Base-by-base conservation (phyloP, 2,797 vertebrate species). In the Pseudochaenichthys georgianus region DNA sequence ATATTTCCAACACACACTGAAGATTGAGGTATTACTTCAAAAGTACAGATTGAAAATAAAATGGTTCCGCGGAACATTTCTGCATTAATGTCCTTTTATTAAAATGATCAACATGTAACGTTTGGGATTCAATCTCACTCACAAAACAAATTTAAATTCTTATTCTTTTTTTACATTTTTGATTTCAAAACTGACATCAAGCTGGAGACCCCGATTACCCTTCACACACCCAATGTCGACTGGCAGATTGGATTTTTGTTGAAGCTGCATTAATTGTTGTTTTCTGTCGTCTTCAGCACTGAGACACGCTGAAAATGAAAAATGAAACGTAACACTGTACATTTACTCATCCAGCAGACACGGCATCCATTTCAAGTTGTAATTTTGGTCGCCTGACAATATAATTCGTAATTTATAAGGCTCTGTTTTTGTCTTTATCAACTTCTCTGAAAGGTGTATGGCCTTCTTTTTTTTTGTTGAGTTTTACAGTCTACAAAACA, bases 101-200 rank as follows among this genome's bases (percentile, higher is more conserved):
- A 89, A 91, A 86, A 67, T 77, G 64, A 70, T 58, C 72, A 83
- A 72, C 63, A 68, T 70, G 75, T 72, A 81, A 68, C 60, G 83
- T 86, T 88, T 81, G 88, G 78, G 84, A 91, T 87, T 79, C 70
- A 84, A 71, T 89, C 69, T 70, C 63, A 60, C 47, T 68, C 31
- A 76, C 9, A 11, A 15, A 75, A 72, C 41, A 73, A 43, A 73
- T 78, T 80, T 64, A n/a, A 67, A 62, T 70, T n/a, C n/a, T 0
- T 57, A 21, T 41, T 76, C 57, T 72, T 91, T 83, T 2, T 73
- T 80, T 82, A 75, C 82, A 64, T 71, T 71, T 86, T 81, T 50
- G 45, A 86, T 88, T 84, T 75, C 21, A 21, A 21, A 21, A 21
- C 82, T 83, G 72, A 82, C 78, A 86, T 75, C 78, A 76, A 84